Evolutionary conservation across 2,797 vertebrate genomes (phyloP), one percentile per base, ranked within the genome.

Genomic region (Fringilla coelebs): DNA sequence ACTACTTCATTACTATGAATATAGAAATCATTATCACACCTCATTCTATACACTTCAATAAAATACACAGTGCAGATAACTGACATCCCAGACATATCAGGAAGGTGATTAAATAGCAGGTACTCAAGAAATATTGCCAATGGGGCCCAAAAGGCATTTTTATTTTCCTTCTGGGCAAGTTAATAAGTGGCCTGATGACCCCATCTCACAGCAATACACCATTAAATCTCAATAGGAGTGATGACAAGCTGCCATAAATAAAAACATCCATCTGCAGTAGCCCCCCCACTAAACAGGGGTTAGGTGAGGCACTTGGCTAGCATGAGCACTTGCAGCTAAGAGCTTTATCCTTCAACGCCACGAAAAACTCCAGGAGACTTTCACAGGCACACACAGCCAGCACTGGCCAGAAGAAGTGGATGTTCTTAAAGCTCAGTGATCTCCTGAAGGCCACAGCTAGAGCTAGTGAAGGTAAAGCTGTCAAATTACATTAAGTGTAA

Each of bases 21-120:
- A 81, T 58, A 95, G 93, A 96, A 97, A 86, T 87, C 96, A 96
- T 95, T 94, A 95, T 87, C 78, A 89, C 93, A 90, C 74, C 95
- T 96, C 80, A 95, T 86, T 94, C 96, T 58, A 48, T 89, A 74
- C 48, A 93, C 88, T 91, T 94, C 89, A 91, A 67, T 85, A 90
- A 96, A 86, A 85, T 88, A 96, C 22, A 17, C 75, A 96, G 80
- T 57, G 74, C 28, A 88, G 54, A 74, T 85, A 93, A 70, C 62
- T 65, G 88, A 58, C 93, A 91, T 31, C 38, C 71, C 41, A 49
- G 88, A 78, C 61, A 29, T 25, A 81, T 79, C 80, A 88, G 55
- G 67, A 54, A 90, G 49, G 63, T 86, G 79, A 96, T 96, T 92
- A 96, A 95, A 84, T 70, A 83, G 88, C 67, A 95, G 77, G 38